phyloP scores from a whole-genome alignment of 2,888 invertebrate genomes.

The Idaea straminata region DNA sequence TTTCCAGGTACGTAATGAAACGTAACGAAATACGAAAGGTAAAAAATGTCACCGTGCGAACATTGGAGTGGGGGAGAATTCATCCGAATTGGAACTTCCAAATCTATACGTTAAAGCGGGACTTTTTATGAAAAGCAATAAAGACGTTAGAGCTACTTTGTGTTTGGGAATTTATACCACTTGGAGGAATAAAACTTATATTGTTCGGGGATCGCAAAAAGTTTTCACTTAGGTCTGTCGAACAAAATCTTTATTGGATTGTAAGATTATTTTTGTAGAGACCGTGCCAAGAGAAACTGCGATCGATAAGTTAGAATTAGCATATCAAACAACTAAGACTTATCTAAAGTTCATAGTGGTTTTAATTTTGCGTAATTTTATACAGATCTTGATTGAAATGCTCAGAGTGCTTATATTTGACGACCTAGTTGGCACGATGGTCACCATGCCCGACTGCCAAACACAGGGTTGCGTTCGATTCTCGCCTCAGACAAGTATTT shows the following conservation, averaged over 20 bases:
- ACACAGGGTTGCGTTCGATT: too few species aligned
- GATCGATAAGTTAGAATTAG: constrained; percentile 24
- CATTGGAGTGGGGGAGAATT: constrained; percentile 43
- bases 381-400: not conserved
- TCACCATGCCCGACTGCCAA: too few species aligned
- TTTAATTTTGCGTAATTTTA: not conserved
- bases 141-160: constrained; percentile 78
- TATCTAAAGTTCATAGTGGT: constrained; percentile 23
- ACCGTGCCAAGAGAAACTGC: constrained; percentile 45
- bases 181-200: constrained; percentile 77
- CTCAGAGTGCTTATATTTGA: too few species aligned
- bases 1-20: constrained; percentile 21
- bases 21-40: constrained; percentile 36
- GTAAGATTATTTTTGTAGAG: constrained; percentile 63
- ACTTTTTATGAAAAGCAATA: constrained; percentile 78
- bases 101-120: constrained; percentile 65
- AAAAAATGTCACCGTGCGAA: constrained; percentile 43
- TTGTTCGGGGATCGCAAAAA: constrained; percentile 73
- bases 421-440: too few species aligned
- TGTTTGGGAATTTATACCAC: constrained; percentile 78
- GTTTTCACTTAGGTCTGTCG: constrained; percentile 75
- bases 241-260: constrained; percentile 75
- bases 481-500: too few species aligned
- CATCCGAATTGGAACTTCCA: constrained; percentile 55
- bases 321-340: constrained; percentile 22